Conservation (phyloP, 2,888 invertebrate genomes). For the Lycia hirtaria region DNA sequence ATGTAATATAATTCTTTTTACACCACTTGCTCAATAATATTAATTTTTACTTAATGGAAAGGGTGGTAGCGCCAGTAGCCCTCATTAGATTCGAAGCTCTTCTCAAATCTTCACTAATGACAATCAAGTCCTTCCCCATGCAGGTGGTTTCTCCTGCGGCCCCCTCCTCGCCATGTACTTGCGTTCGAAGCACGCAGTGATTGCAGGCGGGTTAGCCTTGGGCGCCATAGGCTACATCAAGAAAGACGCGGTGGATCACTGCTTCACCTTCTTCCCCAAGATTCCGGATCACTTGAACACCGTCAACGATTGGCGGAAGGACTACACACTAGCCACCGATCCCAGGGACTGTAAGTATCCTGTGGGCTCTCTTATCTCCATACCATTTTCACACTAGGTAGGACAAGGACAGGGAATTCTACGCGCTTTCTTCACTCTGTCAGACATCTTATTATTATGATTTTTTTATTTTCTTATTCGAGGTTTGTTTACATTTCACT, state of each 20-base stretch:
- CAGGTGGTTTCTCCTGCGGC: slow-evolving; percentile 72
- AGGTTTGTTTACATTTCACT: neutral
- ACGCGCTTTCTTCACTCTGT: too few species aligned
- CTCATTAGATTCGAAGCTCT: too few species aligned
- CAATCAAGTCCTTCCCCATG: neutral
- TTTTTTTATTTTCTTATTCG: too few species aligned
- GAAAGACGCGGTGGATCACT: slow-evolving; percentile 58
- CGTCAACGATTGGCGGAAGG: slow-evolving; percentile 54
- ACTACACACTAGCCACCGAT: slow-evolving; percentile 56
- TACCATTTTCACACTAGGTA: too few species aligned
- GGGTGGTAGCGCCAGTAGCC: too few species aligned
- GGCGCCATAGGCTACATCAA: slow-evolving; percentile 61
- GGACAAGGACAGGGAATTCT: too few species aligned
- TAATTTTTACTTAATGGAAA: too few species aligned
- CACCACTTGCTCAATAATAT: too few species aligned
- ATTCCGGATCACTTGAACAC: slow-evolving; percentile 49
- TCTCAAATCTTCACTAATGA: neutral
- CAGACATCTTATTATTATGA: too few species aligned
- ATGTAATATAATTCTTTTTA: too few species aligned
- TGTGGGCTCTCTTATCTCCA: too few species aligned
- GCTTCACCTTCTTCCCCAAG: slow-evolving; percentile 47
- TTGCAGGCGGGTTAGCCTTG: slow-evolving; percentile 61
- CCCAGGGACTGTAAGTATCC: slow-evolving; percentile 62
- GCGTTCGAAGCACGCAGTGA: slow-evolving; percentile 60
- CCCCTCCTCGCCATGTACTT: slow-evolving; percentile 65